Percentiles rank a stretch among this genome's conserved stretches.
Evolutionary conservation across 1,140 invertebrate species (phyloP).

Genomic region (Cylas formicarius): DNA sequence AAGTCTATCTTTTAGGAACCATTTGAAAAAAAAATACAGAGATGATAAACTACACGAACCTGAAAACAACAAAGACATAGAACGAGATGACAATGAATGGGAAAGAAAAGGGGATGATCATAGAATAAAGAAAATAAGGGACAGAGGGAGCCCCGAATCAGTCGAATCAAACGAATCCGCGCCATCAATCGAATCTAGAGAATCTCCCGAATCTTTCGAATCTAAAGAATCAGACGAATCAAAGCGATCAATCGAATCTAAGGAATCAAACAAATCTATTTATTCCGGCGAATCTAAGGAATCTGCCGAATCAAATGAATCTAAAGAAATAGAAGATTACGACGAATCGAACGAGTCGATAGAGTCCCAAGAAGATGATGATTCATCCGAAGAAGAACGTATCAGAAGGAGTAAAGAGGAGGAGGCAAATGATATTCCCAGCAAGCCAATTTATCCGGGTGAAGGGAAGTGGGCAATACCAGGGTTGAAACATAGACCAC

Average conservation of each 20-base stretch:
- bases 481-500: conserved; percentile 37
- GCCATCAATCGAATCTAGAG: no score
- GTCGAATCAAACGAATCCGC: no score
- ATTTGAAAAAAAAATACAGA: conserved; percentile 21
- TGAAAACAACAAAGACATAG: conserved; percentile 2
- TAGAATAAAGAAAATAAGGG: conserved; percentile 3
- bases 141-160: conserved; percentile 1
- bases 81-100: conserved; percentile 9
- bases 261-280: no score
- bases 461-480: conserved; percentile 47
- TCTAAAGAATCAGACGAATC: no score
- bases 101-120: conserved; percentile 9
- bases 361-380: no score
- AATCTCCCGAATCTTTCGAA: no score
- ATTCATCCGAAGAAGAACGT: background rate
- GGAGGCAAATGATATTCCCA: conserved; percentile 35
- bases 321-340: no score
- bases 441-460: conserved; percentile 45
- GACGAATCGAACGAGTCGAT: no score
- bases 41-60: conserved; percentile 31
- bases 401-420: conserved; percentile 2
- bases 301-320: no score
- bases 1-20: no score
- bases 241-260: no score
- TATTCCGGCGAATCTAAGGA: no score